A percentile compares a stretch with the other conserved stretches of the same genome.
Conservation (phyloP, 2,797 vertebrate species). For the Melanotaenia boesemani region DNA sequence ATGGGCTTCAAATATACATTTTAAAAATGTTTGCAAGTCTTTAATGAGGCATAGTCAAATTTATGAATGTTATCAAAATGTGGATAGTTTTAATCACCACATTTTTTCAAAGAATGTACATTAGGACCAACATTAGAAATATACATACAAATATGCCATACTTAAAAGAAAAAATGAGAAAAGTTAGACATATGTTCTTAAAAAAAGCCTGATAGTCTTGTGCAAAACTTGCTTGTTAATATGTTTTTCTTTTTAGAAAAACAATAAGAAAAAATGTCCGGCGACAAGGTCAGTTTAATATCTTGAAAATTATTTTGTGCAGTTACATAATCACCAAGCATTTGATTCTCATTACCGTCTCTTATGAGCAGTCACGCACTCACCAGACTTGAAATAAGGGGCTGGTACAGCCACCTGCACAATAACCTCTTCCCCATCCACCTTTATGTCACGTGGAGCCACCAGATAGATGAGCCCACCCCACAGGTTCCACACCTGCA, state of each 20-base stretch:
- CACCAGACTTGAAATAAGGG: constrained; percentile 91
- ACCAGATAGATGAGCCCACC: constrained; percentile 90
- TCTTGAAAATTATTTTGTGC: no score
- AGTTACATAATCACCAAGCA: no score
- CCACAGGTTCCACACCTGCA: constrained; percentile 90
- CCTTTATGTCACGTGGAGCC: constrained; percentile 80
- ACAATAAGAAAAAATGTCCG: no score
- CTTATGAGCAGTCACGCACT: constrained; percentile 36
- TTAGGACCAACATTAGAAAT: constrained; percentile 25
- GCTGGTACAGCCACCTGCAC: constrained; percentile 85
- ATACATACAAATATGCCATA: no score
- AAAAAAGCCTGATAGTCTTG: no score
- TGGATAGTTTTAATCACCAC: constrained; percentile 19
- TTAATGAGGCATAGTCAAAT: constrained; percentile 4
- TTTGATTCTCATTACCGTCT: no score
- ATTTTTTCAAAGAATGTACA: constrained; percentile 6
- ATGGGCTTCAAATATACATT: constrained; percentile 2
- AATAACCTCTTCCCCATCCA: constrained; percentile 71
- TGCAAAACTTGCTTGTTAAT: no score
- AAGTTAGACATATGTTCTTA: no score
- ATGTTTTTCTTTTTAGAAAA: no score
- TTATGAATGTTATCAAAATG: no score
- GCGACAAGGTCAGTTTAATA: no score
- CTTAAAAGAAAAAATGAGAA: constrained; percentile 8
- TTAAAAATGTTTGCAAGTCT: constrained; percentile 10